Conservation (phyloP, 1,140 invertebrate genomes). For the Leptinotarsa lineolata region DNA sequence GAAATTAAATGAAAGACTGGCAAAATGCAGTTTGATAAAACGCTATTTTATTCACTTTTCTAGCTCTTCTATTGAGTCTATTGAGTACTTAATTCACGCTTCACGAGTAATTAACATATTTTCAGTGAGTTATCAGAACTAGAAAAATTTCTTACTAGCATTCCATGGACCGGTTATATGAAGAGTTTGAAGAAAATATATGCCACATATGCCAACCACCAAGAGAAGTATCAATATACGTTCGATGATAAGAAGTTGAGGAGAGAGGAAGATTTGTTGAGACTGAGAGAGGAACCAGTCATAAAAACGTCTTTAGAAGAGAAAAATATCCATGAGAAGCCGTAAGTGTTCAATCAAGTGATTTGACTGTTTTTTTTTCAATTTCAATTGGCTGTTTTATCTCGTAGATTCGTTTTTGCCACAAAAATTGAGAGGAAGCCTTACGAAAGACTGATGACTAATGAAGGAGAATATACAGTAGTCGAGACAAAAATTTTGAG, state of each 20-base stretch:
- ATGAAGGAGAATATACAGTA: constrained; percentile 24
- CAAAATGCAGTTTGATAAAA: no score
- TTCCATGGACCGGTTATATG: constrained; percentile 39
- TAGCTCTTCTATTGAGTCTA: no score
- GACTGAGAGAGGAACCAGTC: not conserved
- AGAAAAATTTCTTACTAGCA: constrained; percentile 35
- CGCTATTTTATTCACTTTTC: no score
- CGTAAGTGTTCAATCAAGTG: not conserved
- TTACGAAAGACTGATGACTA: constrained; percentile 27
- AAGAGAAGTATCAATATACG: constrained; percentile 25
- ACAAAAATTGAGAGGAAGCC: constrained; percentile 27
- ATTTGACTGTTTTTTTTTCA: no score
- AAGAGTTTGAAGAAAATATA: constrained; percentile 34
- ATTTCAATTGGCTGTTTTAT: no score
- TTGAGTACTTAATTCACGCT: no score
- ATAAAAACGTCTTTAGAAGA: constrained; percentile 7
- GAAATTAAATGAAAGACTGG: no score
- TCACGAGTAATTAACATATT: not conserved
- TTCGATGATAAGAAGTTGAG: constrained; percentile 28
- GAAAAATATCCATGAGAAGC: not conserved
- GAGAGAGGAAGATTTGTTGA: constrained; percentile 32
- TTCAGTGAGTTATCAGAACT: constrained; percentile 40
- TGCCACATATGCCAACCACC: constrained; percentile 16
- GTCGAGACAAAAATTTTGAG: constrained; percentile 22
- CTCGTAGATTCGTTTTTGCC: constrained; percentile 32